Base-by-base conservation (phyloP, 2,888 invertebrate species). In the Chymomyza caudatula region DNA sequence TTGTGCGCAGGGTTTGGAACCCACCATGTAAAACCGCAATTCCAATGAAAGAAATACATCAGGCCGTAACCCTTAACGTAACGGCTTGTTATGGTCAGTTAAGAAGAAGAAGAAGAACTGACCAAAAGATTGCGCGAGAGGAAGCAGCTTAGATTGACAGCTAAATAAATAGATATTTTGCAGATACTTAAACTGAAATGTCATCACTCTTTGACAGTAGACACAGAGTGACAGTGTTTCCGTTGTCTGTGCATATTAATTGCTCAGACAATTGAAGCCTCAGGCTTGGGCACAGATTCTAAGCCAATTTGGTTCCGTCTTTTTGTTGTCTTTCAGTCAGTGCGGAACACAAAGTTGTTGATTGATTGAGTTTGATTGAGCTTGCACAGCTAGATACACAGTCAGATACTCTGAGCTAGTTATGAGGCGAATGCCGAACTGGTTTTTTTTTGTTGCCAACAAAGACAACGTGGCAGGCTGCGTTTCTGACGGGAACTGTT, bases 331-430 rank as follows among this genome's bases (percentile, higher is more conserved):
- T 37, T 37, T 37, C 29, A 37, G 29, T 11, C 20, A 51, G 5
- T 81, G 68, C 85, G 85, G 80, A 80, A 80, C 79, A 78, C 57
- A 72, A 78, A 69, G 65, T 74, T 70, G 85, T 67, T 79, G 77
- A 80, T 80, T 80, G 85, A 80, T 85, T 80, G 80, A 73, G 63
- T 74, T 78, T 74, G 85, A 85, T 80, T 82, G 79, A 71, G 71
- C 77, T 29, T 22, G 43, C n/a, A 17, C 44, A 17, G 15, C 15
- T 43, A 37, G 29, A 37, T 37, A 37, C 29, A 37, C 29, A 37
- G 29, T 37, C 8, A 37, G 29, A 37, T 37, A 37, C 29, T 11
- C 11, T 37, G 29, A 11, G 3, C 29, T 37, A 37, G 29, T 37
- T 37, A 37, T 37, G 29, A 11, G 29, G 29, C 29, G 29, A 37